Evolutionary conservation across 2,113 vertebrate genomes (phyloP).

Genomic region (Ginglymostoma cirratum): DNA sequence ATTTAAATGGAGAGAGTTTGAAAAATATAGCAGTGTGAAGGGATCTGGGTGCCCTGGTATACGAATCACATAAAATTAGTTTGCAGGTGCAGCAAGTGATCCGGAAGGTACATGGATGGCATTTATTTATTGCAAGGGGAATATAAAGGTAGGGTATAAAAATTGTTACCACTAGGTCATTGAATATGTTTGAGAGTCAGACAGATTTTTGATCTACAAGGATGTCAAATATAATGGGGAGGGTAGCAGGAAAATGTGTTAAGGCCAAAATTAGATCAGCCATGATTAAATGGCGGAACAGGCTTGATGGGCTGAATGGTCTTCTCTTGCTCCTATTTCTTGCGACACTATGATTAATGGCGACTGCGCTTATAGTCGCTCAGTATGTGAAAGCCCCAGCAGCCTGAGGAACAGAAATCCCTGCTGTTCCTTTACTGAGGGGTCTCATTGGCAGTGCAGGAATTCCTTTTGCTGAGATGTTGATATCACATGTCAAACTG

Average conservation of each 20-base stretch:
- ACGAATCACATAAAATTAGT: no score
- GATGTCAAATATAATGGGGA: no score
- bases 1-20: neutral
- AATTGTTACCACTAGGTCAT: neutral
- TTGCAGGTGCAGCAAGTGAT: neutral
- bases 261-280: neutral
- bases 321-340: neutral
- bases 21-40: neutral
- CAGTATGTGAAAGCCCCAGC: neutral
- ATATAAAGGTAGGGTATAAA: neutral
- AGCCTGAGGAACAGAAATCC: no score
- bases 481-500: neutral
- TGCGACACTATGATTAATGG: neutral
- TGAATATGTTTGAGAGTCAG: no score
- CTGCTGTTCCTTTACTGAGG: neutral
- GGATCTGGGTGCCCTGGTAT: no score
- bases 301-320: neutral
- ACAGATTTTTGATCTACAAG: no score
- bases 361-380: neutral
- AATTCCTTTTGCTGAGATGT: neutral
- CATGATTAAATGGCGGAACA: neutral
- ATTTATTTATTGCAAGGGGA: neutral
- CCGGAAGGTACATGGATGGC: neutral
- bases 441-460: neutral
- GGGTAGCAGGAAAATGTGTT: neutral